Evolutionary conservation across 2,888 invertebrate genomes (phyloP).

Genomic region (Drosophila atroscutellata): DNA sequence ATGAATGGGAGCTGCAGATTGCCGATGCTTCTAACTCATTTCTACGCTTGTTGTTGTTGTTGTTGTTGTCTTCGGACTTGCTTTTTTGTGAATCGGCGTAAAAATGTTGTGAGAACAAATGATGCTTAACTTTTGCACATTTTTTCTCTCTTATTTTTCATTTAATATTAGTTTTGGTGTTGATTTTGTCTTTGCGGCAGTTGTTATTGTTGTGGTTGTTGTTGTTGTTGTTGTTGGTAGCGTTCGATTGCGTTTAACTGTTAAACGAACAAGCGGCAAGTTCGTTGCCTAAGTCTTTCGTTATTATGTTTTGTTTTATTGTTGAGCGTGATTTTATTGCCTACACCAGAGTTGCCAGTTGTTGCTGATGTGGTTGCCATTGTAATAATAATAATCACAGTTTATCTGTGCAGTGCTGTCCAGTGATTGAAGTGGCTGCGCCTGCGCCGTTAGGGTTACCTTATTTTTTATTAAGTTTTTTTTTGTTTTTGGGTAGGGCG

Average conservation of each 20-base stretch:
- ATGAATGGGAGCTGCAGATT: slow-evolving; percentile 69
- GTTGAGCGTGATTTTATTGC: slow-evolving; percentile 51
- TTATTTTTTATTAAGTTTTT: slow-evolving; percentile 28
- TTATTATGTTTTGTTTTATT: slow-evolving; percentile 26
- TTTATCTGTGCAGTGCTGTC: slow-evolving; percentile 48
- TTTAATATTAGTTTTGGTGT: slow-evolving; percentile 45
- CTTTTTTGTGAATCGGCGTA: slow-evolving; percentile 77
- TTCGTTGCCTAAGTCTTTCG: slow-evolving; percentile 53
- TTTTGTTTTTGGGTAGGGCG: slow-evolving; percentile 63
- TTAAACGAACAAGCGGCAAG: slow-evolving; percentile 54
- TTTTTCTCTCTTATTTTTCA: slow-evolving; percentile 40
- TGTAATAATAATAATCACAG: slow-evolving; percentile 61
- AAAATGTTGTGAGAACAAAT: slow-evolving; percentile 81
- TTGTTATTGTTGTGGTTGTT: slow-evolving; percentile 33
- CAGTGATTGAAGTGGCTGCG: slow-evolving; percentile 54
- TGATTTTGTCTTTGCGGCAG: slow-evolving; percentile 49
- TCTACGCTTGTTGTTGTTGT: slow-evolving; percentile 37
- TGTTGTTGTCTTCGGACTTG: slow-evolving; percentile 31
- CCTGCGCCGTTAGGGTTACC: slow-evolving; percentile 60
- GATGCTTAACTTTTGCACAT: slow-evolving; percentile 78
- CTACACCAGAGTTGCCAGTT: slow-evolving; percentile 11
- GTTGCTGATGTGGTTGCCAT: slow-evolving; percentile 15
- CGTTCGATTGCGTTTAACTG: slow-evolving; percentile 71
- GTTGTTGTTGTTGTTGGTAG: slow-evolving; percentile 28
- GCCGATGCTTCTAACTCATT: slow-evolving; percentile 76